Percentiles rank a stretch among this genome's conserved stretches.
phyloP scores from a whole-genome alignment of 2,888 invertebrate genomes.

The Lamproptera curius region DNA sequence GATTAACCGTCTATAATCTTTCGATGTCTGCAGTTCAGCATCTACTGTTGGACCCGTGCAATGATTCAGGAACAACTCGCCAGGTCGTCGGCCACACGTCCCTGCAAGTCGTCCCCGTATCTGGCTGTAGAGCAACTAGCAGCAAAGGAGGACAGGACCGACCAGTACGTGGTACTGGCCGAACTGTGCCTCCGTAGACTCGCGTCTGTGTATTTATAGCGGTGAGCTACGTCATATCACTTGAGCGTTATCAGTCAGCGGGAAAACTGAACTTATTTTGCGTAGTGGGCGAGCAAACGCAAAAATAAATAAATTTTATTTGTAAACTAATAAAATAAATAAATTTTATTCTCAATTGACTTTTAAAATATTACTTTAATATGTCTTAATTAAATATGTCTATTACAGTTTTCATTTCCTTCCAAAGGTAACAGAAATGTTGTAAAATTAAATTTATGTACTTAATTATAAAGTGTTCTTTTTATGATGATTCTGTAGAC shows the following conservation, averaged over 20 bases:
- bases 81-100: background rate
- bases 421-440: background rate
- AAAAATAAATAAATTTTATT: too few relatives aligned
- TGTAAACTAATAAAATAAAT: too few relatives aligned
- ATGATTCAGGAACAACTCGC: too few relatives aligned
- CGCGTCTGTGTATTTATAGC: slow-evolving; percentile 1
- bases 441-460: background rate
- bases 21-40: too few relatives aligned
- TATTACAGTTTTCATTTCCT: too few relatives aligned
- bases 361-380: too few relatives aligned
- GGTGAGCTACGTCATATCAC: background rate
- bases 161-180: slow-evolving; percentile 19
- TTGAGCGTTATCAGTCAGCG: background rate
- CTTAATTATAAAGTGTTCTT: background rate
- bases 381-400: too few relatives aligned
- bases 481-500: too few relatives aligned
- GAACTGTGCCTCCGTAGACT: slow-evolving; percentile 1
- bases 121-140: background rate
- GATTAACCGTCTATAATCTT: too few relatives aligned
- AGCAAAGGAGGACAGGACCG: slow-evolving; percentile 8
- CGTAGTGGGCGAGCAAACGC: too few relatives aligned
- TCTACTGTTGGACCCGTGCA: too few relatives aligned
- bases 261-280: background rate
- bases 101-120: background rate
- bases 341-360: too few relatives aligned